phyloP scores from a whole-genome alignment of 2,888 invertebrate species.

The Rhingia campestris region DNA sequence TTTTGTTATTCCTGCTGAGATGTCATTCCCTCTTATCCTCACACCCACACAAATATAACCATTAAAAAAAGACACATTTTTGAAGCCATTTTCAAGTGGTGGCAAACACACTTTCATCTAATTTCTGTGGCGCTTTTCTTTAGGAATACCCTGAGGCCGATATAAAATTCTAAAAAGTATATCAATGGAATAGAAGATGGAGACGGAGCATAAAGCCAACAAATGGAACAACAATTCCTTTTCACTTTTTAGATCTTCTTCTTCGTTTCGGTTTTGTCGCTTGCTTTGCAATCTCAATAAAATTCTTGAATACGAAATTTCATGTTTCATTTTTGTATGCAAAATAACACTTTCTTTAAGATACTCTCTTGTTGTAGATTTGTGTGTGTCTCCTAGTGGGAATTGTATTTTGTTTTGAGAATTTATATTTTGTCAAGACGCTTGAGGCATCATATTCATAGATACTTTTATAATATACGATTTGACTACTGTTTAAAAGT shows the following conservation, averaged over 20 bases:
- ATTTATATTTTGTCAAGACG: conserved; percentile 13
- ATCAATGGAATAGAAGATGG: neutral
- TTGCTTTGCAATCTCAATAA: conserved; percentile 44
- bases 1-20: neutral
- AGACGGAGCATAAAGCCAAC: neutral
- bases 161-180: conserved; percentile 52
- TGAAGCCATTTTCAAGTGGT: conserved; percentile 40
- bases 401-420: neutral
- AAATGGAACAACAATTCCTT: conserved; percentile 9
- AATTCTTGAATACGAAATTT: conserved; percentile 19
- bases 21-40: neutral
- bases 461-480: conserved; percentile 11
- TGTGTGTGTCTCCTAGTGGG: neutral
- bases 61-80: neutral
- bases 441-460: conserved; percentile 1
- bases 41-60: neutral
- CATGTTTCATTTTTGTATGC: conserved; percentile 26
- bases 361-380: neutral
- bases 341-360: conserved; percentile 3
- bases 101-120: conserved; percentile 15
- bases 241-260: neutral
- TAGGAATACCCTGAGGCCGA: conserved; percentile 47
- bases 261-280: conserved; percentile 7
- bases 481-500: conserved; percentile 47
- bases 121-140: conserved; percentile 34